A percentile compares a stretch with the other conserved stretches of the same genome.
Evolutionary conservation across 1,140 invertebrate genomes (phyloP).

Genomic region (Drosophila sp.): DNA sequence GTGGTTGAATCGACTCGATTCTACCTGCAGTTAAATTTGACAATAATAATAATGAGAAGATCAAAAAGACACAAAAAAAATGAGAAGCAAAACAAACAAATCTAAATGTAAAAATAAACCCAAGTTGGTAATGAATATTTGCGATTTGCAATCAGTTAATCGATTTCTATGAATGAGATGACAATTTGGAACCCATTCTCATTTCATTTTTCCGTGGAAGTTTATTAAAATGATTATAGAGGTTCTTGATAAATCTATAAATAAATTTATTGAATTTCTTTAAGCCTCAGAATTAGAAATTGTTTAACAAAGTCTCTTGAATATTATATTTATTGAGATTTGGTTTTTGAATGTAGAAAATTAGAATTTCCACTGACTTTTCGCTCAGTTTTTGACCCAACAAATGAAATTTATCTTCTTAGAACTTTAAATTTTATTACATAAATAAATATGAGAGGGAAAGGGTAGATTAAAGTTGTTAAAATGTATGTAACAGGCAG

Average conservation of each 20-base stretch:
- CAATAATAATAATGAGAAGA: constrained; percentile 14
- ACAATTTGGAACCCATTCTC: not conserved
- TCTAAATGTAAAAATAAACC: constrained; percentile 12
- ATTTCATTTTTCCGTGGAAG: not conserved
- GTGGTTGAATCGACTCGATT: constrained; percentile 30
- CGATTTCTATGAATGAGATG: constrained; percentile 6
- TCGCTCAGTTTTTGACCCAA: too few relatives aligned
- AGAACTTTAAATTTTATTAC: too few relatives aligned
- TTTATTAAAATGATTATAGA: not conserved
- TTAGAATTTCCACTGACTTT: too few relatives aligned
- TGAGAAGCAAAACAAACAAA: not conserved
- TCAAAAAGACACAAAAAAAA: constrained; percentile 2
- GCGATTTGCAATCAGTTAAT: constrained; percentile 1
- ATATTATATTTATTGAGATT: too few relatives aligned
- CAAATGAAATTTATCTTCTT: too few relatives aligned
- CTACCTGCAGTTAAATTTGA: constrained; percentile 20
- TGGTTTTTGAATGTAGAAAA: too few relatives aligned
- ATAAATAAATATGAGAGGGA: too few relatives aligned
- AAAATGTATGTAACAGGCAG: too few relatives aligned
- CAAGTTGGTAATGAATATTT: constrained; percentile 7
- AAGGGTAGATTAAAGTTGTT: too few relatives aligned
- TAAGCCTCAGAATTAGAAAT: too few relatives aligned
- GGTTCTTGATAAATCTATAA: not conserved
- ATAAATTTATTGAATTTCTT: too few relatives aligned
- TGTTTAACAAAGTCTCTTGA: too few relatives aligned